phyloP scores from a whole-genome alignment of 2,113 vertebrate genomes.

The Gasterosteus aculeatus region DNA sequence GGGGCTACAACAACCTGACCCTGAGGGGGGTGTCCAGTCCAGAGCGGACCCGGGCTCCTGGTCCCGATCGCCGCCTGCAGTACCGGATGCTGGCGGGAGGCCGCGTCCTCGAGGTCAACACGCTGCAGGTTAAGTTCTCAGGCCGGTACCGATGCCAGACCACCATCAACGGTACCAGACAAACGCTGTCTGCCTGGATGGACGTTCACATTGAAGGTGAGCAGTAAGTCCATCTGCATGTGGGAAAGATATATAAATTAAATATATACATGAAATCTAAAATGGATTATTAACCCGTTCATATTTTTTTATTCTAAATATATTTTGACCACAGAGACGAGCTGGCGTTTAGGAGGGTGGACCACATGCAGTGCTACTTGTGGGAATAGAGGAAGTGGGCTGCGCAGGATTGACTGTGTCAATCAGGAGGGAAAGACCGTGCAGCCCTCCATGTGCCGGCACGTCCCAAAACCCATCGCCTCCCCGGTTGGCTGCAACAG shows the following conservation, averaged over 20 bases:
- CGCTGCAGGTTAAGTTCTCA: slow-evolving; percentile 72
- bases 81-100: slow-evolving; percentile 78
- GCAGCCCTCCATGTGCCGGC: slow-evolving; percentile 76
- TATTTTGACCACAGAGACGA: slow-evolving; percentile 74
- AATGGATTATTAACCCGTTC: too few species aligned
- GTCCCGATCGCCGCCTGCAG: slow-evolving; percentile 47
- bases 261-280: too few species aligned
- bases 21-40: slow-evolving; percentile 62
- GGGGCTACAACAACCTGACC: slow-evolving; percentile 80
- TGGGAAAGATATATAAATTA: background rate
- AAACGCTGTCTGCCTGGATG: slow-evolving; percentile 82
- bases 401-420: slow-evolving; percentile 77
- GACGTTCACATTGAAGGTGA: slow-evolving; percentile 82
- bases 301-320: too few species aligned
- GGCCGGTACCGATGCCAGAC: slow-evolving; percentile 81
- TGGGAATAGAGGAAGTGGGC: slow-evolving; percentile 82
- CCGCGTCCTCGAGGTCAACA: slow-evolving; percentile 85
- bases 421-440: slow-evolving; percentile 70
- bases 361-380: slow-evolving; percentile 86
- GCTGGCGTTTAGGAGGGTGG: slow-evolving; percentile 86
- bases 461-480: slow-evolving; percentile 75
- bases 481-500: slow-evolving; percentile 80
- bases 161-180: slow-evolving; percentile 61
- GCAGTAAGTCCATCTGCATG: slow-evolving; percentile 4
- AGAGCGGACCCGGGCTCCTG: background rate